phyloP scores from a whole-genome alignment of 2,113 vertebrate species.

The Oenanthe oenanthe region DNA sequence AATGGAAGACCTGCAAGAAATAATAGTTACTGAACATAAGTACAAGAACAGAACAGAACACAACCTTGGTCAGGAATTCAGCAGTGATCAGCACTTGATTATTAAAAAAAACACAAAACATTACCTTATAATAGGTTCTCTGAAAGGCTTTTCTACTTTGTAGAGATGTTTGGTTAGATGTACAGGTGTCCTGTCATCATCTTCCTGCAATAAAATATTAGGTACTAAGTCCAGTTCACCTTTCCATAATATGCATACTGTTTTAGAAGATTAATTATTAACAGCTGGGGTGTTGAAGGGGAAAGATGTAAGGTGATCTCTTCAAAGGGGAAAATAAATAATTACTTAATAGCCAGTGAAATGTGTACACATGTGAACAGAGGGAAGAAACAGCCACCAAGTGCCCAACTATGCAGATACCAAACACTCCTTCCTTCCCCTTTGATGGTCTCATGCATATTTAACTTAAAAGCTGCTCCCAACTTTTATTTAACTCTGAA shows the following conservation, averaged over 20 bases:
- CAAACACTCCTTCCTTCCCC: not conserved
- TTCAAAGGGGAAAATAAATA: not conserved
- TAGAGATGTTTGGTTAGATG: slow-evolving; percentile 86
- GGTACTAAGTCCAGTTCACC: not conserved
- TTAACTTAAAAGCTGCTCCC: not conserved
- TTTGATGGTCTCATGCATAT: not conserved
- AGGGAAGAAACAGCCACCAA: not conserved
- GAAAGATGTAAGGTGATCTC: not conserved
- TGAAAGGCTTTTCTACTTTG: slow-evolving; percentile 90
- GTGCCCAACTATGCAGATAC: not conserved
- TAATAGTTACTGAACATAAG: not conserved
- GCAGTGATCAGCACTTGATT: not conserved
- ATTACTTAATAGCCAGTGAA: not conserved
- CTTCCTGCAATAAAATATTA: slow-evolving; percentile 76
- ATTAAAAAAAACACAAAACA: not conserved
- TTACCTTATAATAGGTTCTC: slow-evolving; percentile 91
- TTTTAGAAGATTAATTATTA: not conserved
- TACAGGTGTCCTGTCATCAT: slow-evolving; percentile 85
- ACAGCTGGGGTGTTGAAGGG: not conserved
- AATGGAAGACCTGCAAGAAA: slow-evolving; percentile 83
- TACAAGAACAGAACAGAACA: not conserved
- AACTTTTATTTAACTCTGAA: not conserved
- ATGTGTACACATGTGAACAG: fast-evolving
- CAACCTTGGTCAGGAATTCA: not conserved
- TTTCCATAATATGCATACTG: not conserved